Evolutionary conservation across 2,113 vertebrate species (phyloP), one percentile per base, ranked within the genome.

Genomic region (Laticauda laticaudata): DNA sequence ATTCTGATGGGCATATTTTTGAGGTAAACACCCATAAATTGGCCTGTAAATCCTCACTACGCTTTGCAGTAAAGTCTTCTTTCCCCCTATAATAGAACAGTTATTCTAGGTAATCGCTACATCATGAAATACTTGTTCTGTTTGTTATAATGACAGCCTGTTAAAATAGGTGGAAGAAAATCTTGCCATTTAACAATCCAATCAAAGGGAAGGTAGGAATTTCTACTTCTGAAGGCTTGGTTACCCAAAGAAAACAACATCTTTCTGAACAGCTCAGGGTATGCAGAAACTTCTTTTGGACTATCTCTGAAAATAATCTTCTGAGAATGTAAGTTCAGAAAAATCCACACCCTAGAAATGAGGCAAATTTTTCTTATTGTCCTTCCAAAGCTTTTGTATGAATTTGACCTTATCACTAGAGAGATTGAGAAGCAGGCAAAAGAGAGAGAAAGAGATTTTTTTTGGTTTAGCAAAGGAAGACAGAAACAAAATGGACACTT

Each of bases 251-350:
- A 39, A 18, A 86, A 86, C 1, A n/a, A 11, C 43, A 55, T 59
- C 9, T 91, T 91, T 86, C 54, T 43, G 57, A 23, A n/a, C n/a
- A 43, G 85, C 93, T 56, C 90, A 43, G 29, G 91, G 56, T 90
- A 89, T 88, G 56, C 12, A 95, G 64, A 43, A 14, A 5, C 14
- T 0, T 92, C 91, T 88, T 94, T 94, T 91, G 64, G 0, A 1
- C 91, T 45, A 0, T 0, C 90, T 91, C 34, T 24, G 5, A 48
- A 2, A 91, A 39, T 64, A 75, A 75, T 92, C 81, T 94, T 91
- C 85, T 87, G 14, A 92, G 92, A 96, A 61, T 39, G 81, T 61
- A 64, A 26, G n/a, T 24, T 5, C 45, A 53, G 26, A 56, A 95
- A 56, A 54, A 56, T 20, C 21, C 3, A 11, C 26, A 86, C 91